Conservation (phyloP, 1,140 invertebrate species). For the Chrysomallon squamiferum region DNA sequence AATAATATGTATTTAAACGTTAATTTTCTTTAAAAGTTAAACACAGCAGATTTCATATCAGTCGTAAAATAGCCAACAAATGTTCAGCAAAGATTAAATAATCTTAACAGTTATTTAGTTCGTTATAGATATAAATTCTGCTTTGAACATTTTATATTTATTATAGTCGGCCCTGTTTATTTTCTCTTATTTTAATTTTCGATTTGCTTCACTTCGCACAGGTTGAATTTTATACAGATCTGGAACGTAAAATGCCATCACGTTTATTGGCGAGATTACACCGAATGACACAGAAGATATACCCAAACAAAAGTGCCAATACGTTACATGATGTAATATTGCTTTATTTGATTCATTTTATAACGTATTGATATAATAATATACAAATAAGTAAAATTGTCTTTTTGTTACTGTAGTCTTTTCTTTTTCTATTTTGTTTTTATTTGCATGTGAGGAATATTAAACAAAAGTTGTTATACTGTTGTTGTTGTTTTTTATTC, state of each 20-base stretch:
- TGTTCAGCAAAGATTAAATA: no score
- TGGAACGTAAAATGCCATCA: constrained; percentile 82
- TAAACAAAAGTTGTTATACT: no score
- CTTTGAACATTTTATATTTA: no score
- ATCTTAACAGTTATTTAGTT: no score
- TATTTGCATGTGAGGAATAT: background rate
- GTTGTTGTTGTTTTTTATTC: background rate
- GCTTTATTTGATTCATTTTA: constrained; percentile 3
- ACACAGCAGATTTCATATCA: no score
- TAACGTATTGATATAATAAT: constrained; percentile 7
- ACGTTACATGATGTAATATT: constrained; percentile 7
- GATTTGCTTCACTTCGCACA: no score
- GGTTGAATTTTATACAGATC: constrained; percentile 85
- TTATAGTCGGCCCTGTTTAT: no score
- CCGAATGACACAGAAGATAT: constrained; percentile 80
- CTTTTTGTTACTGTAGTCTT: background rate
- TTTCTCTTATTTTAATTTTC: no score
- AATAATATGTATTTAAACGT: no score
- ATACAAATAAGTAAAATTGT: constrained; percentile 12
- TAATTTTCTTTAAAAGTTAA: no score
- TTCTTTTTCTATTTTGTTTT: constrained; percentile 10
- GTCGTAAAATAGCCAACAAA: no score
- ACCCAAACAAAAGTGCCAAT: constrained; percentile 70
- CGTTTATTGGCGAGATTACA: constrained; percentile 78
- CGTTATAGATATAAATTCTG: no score